Conservation (phyloP, 2,113 vertebrate species). For the Riparia riparia region DNA sequence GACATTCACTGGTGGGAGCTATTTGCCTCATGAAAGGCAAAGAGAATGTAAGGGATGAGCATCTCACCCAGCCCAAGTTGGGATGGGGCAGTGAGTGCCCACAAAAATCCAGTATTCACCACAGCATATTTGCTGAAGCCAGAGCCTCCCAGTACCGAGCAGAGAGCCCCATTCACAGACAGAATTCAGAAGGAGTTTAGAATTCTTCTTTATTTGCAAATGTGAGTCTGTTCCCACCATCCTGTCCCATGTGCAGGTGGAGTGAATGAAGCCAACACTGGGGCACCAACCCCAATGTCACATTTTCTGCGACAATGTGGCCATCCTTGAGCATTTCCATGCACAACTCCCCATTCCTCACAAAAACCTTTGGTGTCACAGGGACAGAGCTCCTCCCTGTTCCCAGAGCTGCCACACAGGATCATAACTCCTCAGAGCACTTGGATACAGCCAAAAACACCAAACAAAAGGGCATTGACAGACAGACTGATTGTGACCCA, state of each 20-base stretch:
- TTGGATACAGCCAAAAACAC: accelerated
- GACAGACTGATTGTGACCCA: neutral
- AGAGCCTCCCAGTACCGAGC: neutral
- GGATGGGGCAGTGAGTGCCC: neutral
- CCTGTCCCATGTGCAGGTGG: accelerated
- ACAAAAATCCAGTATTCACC: accelerated
- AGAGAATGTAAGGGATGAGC: neutral
- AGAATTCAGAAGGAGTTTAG: neutral
- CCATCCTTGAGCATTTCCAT: neutral
- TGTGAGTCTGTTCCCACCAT: neutral
- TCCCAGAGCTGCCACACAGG: neutral
- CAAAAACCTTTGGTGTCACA: neutral
- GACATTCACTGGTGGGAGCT: neutral
- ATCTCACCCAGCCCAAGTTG: neutral
- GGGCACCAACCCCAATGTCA: accelerated
- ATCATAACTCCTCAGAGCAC: accelerated
- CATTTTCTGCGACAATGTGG: neutral
- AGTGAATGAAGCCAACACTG: accelerated
- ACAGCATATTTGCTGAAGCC: accelerated
- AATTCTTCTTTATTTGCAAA: neutral
- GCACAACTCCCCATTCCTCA: neutral
- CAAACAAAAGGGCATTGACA: accelerated
- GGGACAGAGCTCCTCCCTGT: neutral
- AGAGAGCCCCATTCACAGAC: accelerated
- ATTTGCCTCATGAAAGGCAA: neutral